Evolutionary conservation across 1,140 invertebrate genomes (phyloP), one percentile per base, ranked within the genome.

Genomic region (Magallana angulata): DNA sequence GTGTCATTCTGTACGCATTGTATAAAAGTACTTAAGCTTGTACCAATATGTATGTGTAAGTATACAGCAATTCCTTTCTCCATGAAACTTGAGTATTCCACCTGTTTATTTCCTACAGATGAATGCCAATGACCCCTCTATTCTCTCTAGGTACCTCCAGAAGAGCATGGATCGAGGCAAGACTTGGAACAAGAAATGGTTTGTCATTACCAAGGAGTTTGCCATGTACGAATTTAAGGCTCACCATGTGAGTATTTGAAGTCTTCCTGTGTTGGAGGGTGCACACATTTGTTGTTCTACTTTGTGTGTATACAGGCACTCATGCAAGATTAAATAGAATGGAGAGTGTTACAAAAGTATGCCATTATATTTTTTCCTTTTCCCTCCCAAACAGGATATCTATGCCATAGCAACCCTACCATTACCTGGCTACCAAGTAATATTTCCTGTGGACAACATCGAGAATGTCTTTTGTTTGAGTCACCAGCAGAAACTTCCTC

Each of bases 221-320:
- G 96, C 96, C 85, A 94, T 97, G 0, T 97, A 97, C 88, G 96
- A 96, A 0, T 97, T 96, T 90, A 96, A 95, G 86, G 95, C 96
- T 9, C 95, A 96, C 68, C 94, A 95, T 80, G 96, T 96, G 93
- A 91, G 24, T 24, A 24, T 48, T 3, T 85, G 30, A 56, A 48
- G 2, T 48, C 36, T 48, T 48, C 36, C 36, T 4, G 36, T 48
- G 36, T 48, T 48, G 36, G 36, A 48, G 36, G 2, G 36, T 48
- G 1, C 2, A 2, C 36, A 48, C 2, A 48, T 5, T 48, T 48
- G 36, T 48, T 48, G 36, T 48, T 48, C 36, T 48, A 4, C 5
- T 48, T 48, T 4, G 36, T 48, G 36, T 48, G 36, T 48, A 48
- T 48, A 48, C 36, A 48, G 36, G 5, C 36, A 48, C 36, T 48